Evolutionary conservation across 2,113 vertebrate species (phyloP).

Genomic region (Dunckerocampus dactyliophorus): DNA sequence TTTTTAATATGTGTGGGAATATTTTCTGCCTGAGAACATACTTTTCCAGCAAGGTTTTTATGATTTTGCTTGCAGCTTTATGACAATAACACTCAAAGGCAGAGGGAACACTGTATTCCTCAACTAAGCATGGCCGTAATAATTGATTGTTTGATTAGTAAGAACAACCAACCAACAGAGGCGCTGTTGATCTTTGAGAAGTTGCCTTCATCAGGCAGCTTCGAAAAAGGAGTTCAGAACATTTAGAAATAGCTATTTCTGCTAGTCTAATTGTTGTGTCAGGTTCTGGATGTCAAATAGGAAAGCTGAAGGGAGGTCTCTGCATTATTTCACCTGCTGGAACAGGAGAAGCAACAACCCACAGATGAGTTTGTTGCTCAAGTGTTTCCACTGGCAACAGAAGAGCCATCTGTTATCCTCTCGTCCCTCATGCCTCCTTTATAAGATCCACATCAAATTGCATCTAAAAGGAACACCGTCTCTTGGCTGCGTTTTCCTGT

Average conservation of each 20-base stretch:
- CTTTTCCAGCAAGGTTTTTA: not conserved
- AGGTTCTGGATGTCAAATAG: slow-evolving; percentile 8
- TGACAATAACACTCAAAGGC: not conserved
- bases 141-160: too few species aligned
- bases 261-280: too few species aligned
- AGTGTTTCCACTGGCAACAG: slow-evolving; percentile 38
- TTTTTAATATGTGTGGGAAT: slow-evolving; percentile 44
- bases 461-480: slow-evolving; percentile 6
- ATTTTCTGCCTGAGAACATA: slow-evolving; percentile 23
- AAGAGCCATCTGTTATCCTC: slow-evolving; percentile 46
- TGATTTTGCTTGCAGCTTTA: not conserved
- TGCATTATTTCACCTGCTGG: slow-evolving; percentile 39
- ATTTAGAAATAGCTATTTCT: too few species aligned
- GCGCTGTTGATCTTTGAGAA: too few species aligned
- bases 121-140: too few species aligned
- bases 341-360: slow-evolving; percentile 19
- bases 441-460: slow-evolving; percentile 19
- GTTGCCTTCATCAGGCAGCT: too few species aligned
- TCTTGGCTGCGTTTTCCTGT: slow-evolving; percentile 18
- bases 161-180: too few species aligned
- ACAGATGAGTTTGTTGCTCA: slow-evolving; percentile 30
- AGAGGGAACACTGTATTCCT: not conserved
- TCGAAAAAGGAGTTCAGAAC: too few species aligned
- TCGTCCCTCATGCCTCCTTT: slow-evolving; percentile 24
- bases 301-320: slow-evolving; percentile 12